A percentile compares a stretch with the other conserved stretches of the same genome.
Evolutionary conservation across 2,797 vertebrate genomes (phyloP).

Genomic region (Glossophaga mutica): DNA sequence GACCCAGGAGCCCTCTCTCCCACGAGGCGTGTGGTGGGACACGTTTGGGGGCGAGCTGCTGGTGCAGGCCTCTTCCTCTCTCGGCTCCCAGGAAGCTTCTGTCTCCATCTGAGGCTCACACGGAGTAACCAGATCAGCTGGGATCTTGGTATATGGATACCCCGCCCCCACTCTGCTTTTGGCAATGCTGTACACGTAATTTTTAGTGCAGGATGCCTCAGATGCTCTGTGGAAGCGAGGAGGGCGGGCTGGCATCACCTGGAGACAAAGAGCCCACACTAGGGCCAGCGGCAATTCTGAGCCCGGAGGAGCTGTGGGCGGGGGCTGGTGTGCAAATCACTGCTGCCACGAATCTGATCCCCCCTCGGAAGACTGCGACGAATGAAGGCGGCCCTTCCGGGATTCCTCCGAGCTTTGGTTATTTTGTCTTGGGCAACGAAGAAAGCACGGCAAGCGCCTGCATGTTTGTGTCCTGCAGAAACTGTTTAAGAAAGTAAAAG

Average conservation of each 20-base stretch:
- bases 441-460: not conserved
- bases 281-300: not conserved
- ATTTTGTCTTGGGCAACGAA: not conserved
- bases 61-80: not conserved
- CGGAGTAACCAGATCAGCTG: not conserved
- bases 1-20: not conserved
- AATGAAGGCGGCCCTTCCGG: not conserved
- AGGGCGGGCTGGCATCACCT: not conserved
- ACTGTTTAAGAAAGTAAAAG: constrained; percentile 10
- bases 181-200: not conserved
- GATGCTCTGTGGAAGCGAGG: not conserved
- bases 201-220: not conserved
- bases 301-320: not conserved
- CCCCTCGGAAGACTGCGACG: not conserved
- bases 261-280: not conserved
- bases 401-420: not conserved
- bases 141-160: not conserved
- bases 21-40: not conserved
- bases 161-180: not conserved
- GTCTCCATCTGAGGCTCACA: not conserved
- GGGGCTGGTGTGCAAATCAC: not conserved
- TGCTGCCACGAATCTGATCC: fast-evolving
- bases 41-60: not conserved
- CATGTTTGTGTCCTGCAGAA: not conserved
- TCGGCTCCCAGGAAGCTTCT: not conserved